These are phyloP conservation scores for Malthinus flaveolus DNA, from an alignment of 2,888 invertebrate species.

Conservation along the genomic window DNA sequence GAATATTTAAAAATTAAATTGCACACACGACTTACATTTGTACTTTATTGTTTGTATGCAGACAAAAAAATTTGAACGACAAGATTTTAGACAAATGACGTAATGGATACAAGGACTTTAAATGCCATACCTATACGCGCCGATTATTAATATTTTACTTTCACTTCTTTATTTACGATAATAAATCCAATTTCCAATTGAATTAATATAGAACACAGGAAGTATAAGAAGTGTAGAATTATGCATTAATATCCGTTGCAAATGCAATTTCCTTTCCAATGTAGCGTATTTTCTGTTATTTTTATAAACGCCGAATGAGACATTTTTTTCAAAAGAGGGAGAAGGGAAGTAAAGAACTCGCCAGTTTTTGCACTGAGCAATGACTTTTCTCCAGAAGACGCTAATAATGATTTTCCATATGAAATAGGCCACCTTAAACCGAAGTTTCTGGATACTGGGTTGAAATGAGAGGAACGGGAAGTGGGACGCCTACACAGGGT, in stretches of 20 bases:
- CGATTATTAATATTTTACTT: slow-evolving; percentile 6
- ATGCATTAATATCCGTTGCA: slow-evolving; percentile 1
- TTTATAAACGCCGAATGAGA: too few species aligned
- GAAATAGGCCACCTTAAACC: too few species aligned
- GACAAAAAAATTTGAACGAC: neutral
- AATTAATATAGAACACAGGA: neutral
- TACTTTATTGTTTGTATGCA: neutral
- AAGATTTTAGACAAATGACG: slow-evolving; percentile 3
- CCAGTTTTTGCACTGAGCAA: too few species aligned
- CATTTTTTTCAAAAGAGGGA: too few species aligned
- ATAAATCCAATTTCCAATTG: neutral
- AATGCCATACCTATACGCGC: slow-evolving; percentile 13
- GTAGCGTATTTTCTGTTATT: too few species aligned
- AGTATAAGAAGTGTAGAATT: neutral
- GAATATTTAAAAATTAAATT: neutral
- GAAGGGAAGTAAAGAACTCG: too few species aligned
- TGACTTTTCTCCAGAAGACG: too few species aligned
- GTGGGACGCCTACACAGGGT: too few species aligned
- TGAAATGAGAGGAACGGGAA: too few species aligned
- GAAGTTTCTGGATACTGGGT: too few species aligned
- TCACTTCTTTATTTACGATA: slow-evolving; percentile 9
- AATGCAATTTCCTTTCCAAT: slow-evolving; percentile 4
- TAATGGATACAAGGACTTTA: slow-evolving; percentile 9
- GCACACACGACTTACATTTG: neutral
- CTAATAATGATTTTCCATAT: too few species aligned